These are phyloP conservation scores for Sebastolobus altivelis DNA, from an alignment of 2,797 vertebrate species.

Conservation along the genomic window DNA sequence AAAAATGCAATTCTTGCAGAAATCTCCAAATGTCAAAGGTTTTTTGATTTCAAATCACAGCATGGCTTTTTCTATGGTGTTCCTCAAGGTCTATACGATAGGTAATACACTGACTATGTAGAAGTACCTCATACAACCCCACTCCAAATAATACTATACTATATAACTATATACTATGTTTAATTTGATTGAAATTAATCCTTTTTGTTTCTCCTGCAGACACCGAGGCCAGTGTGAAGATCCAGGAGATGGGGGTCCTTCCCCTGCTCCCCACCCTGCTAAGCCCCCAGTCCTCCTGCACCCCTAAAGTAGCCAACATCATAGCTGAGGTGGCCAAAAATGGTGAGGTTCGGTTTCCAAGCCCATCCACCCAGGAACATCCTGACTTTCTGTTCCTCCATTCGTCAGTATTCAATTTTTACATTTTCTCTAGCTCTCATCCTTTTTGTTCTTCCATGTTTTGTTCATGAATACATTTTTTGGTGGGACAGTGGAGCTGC, in stretches of 20 bases:
- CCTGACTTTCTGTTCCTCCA: constrained; percentile 73
- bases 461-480: neutral
- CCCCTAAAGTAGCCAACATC: constrained; percentile 97
- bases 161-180: neutral
- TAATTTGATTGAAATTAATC: neutral
- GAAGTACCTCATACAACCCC: neutral
- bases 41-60: too few relatives aligned
- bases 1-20: too few relatives aligned
- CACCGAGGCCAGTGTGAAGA: constrained; percentile 94
- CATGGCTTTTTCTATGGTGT: rapidly evolving
- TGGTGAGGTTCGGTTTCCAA: constrained; percentile 86
- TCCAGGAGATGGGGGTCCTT: constrained; percentile 93
- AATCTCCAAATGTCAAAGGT: too few relatives aligned
- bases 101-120: neutral
- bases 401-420: constrained; percentile 72
- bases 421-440: neutral
- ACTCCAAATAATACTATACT: neutral
- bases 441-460: neutral
- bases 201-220: constrained; percentile 79
- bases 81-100: too few relatives aligned
- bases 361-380: constrained; percentile 23
- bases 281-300: constrained; percentile 90
- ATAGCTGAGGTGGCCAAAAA: constrained; percentile 99
- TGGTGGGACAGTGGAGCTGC: neutral
- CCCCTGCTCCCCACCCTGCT: constrained; percentile 90